phyloP scores from a whole-genome alignment of 2,888 invertebrate genomes.

The Rhodophaea formosa region DNA sequence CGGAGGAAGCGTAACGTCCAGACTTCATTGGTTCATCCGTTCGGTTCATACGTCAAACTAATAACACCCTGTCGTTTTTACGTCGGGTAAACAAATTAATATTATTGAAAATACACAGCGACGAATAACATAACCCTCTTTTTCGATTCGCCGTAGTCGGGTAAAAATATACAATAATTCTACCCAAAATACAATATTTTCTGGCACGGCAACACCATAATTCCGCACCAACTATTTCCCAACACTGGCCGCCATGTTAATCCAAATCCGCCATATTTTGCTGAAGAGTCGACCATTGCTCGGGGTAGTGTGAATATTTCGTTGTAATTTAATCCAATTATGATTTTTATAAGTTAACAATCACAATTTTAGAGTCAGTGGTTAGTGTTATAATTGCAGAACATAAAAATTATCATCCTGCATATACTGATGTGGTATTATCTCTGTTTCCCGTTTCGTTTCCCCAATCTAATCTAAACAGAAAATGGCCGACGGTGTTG shows the following conservation, averaged over 20 bases:
- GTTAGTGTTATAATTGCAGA: constrained; percentile 58
- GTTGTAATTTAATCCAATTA: constrained; percentile 61
- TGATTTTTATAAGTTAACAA: constrained; percentile 68
- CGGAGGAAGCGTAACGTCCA: too few species aligned
- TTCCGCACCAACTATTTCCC: too few species aligned
- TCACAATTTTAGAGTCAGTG: constrained; percentile 63
- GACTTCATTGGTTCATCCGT: too few species aligned
- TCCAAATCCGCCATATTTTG: constrained; percentile 76
- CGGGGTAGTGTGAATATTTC: constrained; percentile 65
- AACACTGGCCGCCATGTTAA: constrained; percentile 73
- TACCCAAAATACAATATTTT: too few species aligned
- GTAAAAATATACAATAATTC: too few species aligned
- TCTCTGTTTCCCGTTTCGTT: constrained; percentile 70
- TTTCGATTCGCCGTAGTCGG: too few species aligned
- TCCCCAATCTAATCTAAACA: constrained; percentile 82
- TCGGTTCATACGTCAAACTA: too few species aligned
- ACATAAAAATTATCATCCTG: constrained; percentile 42
- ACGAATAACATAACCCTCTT: too few species aligned
- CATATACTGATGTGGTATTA: constrained; percentile 60
- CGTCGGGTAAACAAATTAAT: too few species aligned
- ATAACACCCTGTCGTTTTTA: too few species aligned
- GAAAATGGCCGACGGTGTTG: constrained; percentile 91
- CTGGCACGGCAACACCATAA: too few species aligned
- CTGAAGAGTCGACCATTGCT: constrained; percentile 73
- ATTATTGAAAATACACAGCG: too few species aligned